phyloP scores from a whole-genome alignment of 2,888 invertebrate genomes.

The Pimpla rufipes region DNA sequence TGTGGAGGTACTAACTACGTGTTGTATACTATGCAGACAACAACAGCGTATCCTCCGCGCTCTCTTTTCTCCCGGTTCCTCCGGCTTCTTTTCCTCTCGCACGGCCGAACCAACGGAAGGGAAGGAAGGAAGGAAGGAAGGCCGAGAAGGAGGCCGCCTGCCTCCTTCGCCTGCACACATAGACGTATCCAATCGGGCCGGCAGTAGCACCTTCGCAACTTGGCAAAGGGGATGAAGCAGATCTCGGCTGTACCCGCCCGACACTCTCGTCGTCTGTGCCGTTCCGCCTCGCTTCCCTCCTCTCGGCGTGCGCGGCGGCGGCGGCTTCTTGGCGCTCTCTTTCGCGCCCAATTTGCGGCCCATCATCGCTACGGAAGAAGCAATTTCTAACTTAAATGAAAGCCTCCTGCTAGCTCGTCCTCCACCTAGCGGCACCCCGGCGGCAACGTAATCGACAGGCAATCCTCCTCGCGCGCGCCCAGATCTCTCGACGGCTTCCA shows the following conservation, averaged over 20 bases:
- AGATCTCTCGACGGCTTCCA: slow-evolving; percentile 49
- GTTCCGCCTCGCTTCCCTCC: slow-evolving; percentile 35
- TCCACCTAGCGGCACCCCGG: slow-evolving; percentile 13
- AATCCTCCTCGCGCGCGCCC: slow-evolving; percentile 53
- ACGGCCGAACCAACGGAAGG: background rate
- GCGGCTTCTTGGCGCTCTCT: slow-evolving; percentile 80
- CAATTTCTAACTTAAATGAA: slow-evolving; percentile 86
- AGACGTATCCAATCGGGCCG: slow-evolving; percentile 45
- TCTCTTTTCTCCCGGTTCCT: slow-evolving; percentile 28
- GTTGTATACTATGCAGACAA: slow-evolving; percentile 36
- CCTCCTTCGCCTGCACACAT: slow-evolving; percentile 9
- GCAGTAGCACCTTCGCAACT: slow-evolving; percentile 47
- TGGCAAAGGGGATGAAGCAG: slow-evolving; percentile 49
- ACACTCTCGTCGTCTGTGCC: slow-evolving; percentile 36
- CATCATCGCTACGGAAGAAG: slow-evolving; percentile 86
- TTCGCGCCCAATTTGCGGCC: slow-evolving; percentile 85
- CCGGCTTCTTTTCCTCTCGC: slow-evolving; percentile 11
- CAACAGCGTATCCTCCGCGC: slow-evolving; percentile 38
- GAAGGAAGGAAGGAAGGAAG: background rate
- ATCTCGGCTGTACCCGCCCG: slow-evolving; percentile 29
- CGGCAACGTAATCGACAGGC: slow-evolving; percentile 64
- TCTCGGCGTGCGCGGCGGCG: too few species aligned
- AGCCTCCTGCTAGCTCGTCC: slow-evolving; percentile 74
- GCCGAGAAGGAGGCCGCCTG: slow-evolving; percentile 8
- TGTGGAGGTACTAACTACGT: slow-evolving; percentile 38